Evolutionary conservation across 2,797 vertebrate species (phyloP).

Genomic region (Cichlasoma orientale): DNA sequence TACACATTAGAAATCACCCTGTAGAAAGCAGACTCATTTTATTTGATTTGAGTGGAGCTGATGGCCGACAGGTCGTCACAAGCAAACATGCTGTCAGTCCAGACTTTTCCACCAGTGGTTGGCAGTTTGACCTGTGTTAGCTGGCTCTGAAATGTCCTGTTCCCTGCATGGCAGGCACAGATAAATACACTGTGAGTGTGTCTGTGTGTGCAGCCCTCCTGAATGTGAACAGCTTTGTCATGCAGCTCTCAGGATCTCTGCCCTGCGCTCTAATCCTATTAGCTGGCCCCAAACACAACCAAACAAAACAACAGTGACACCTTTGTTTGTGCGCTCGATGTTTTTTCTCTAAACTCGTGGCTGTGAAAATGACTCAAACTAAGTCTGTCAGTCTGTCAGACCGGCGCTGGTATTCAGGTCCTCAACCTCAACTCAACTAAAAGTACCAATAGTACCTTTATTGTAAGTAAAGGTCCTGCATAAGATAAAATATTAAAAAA

Average conservation of each 20-base stretch:
- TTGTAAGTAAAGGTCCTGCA: not conserved
- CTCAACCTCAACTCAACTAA: not conserved
- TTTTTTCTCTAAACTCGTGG: not conserved
- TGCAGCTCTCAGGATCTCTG: conserved; percentile 7
- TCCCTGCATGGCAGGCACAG: not conserved
- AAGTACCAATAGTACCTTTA: not conserved
- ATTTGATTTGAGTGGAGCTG: not conserved
- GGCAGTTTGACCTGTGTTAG: not conserved
- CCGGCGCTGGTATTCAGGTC: not conserved
- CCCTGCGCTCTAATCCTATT: conserved; percentile 53
- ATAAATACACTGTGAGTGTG: not conserved
- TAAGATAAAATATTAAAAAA: not conserved
- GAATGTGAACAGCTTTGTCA: conserved; percentile 47
- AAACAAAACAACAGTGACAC: conserved; percentile 1
- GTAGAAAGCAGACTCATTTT: not conserved
- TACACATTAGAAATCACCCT: not conserved
- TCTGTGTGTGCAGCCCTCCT: not conserved
- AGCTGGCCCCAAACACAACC: conserved; percentile 27
- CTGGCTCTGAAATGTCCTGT: not conserved
- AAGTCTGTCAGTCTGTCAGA: not conserved
- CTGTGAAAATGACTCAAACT: not conserved
- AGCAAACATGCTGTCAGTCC: not conserved
- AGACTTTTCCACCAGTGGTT: not conserved
- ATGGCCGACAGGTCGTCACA: not conserved
- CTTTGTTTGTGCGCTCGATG: conserved; percentile 41